phyloP scores from a whole-genome alignment of 2,113 vertebrate species.

The Tricholaema leucomelas region DNA sequence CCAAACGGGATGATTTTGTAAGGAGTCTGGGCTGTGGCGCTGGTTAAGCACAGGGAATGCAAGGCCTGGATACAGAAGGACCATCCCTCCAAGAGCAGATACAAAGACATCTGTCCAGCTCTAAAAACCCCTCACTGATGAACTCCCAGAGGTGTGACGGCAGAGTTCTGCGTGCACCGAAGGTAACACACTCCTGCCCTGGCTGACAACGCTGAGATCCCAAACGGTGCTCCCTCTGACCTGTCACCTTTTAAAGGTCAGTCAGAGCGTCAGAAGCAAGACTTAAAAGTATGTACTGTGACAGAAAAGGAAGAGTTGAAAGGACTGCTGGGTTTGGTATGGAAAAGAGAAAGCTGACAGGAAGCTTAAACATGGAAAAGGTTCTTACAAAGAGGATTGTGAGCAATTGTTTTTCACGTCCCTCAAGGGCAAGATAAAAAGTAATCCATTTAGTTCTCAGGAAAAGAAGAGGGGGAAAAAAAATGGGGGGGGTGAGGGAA shows the following conservation, averaged over 20 bases:
- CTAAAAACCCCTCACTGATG: not conserved
- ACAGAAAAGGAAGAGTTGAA: not conserved
- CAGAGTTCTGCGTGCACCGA: not conserved
- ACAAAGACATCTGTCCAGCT: not conserved
- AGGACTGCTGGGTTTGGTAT: not conserved
- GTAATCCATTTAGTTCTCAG: slow-evolving; percentile 34
- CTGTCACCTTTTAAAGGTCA: not conserved
- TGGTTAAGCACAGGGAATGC: not conserved
- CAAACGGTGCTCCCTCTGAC: not conserved
- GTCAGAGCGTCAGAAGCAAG: not conserved
- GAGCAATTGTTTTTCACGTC: slow-evolving; percentile 37
- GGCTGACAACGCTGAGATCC: not conserved
- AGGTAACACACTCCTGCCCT: not conserved
- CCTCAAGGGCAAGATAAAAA: slow-evolving; percentile 50
- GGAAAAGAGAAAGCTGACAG: not conserved
- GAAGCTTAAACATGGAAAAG: not conserved
- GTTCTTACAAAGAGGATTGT: not conserved
- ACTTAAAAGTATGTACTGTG: not conserved
- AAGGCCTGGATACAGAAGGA: not conserved
- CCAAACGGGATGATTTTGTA: no score
- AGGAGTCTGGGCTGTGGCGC: not conserved
- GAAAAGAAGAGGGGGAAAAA: not conserved
- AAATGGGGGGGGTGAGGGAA: no score
- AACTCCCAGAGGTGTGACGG: not conserved
- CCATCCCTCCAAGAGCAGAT: not conserved